phyloP scores from a whole-genome alignment of 1,140 invertebrate species.

The Parapsyche elsis region DNA sequence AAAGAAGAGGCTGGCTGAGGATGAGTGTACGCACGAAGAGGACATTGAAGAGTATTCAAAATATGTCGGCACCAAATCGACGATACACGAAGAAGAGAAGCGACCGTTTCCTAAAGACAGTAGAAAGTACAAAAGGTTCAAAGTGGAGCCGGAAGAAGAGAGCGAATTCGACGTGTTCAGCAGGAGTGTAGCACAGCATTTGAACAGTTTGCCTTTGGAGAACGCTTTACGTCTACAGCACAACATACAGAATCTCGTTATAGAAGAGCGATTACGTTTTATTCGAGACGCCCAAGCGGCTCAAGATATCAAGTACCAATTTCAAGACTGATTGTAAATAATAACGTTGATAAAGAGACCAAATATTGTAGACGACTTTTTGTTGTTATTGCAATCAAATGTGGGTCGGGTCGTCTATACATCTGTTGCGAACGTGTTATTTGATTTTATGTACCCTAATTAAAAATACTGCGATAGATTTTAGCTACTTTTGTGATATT shows the following conservation, averaged over 20 bases:
- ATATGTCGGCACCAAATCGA: too few species aligned
- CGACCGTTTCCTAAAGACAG: neutral
- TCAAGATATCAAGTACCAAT: constrained; percentile 6
- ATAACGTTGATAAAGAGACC: neutral
- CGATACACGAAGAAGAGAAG: neutral
- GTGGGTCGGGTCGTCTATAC: too few species aligned
- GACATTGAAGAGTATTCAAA: neutral
- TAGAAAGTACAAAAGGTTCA: too few species aligned
- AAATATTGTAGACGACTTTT: too few species aligned
- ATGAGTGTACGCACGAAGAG: neutral
- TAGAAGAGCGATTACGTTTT: constrained; percentile 1
- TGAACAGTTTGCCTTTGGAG: constrained; percentile 31
- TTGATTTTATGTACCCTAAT: too few species aligned
- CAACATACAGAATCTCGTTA: constrained; percentile 23
- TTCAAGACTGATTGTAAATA: constrained; percentile 4
- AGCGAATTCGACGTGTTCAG: constrained; percentile 21
- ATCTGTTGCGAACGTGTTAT: too few species aligned
- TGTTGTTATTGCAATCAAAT: too few species aligned
- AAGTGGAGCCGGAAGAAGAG: neutral
- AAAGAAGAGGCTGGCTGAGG: neutral
- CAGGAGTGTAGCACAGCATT: constrained; percentile 13
- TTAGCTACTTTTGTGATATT: constrained; percentile 23
- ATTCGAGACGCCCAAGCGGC: neutral
- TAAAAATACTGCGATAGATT: neutral
- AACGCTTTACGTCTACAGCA: constrained; percentile 29